Percentiles rank a stretch among this genome's conserved stretches.
Evolutionary conservation across 2,797 vertebrate species (phyloP).

Genomic region (Myotis findleyi): DNA sequence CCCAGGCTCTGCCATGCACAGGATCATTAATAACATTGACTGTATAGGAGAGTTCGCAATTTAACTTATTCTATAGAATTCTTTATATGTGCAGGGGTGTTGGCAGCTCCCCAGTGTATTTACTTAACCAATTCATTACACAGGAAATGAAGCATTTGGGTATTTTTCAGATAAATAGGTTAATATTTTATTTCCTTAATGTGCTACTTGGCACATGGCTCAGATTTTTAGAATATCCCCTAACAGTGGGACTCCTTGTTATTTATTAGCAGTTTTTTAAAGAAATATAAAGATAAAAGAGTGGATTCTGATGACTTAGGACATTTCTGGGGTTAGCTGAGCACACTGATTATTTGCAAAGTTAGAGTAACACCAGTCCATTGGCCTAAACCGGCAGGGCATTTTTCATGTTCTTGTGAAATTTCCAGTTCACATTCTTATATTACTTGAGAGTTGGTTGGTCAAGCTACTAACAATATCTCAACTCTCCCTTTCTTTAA

Average conservation of each 20-base stretch:
- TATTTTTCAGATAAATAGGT: constrained; percentile 1
- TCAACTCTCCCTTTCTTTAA: constrained; percentile 38
- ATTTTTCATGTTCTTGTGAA: background rate
- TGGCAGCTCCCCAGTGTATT: background rate
- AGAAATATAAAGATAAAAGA: background rate
- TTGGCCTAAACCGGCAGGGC: background rate
- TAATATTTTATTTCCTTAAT: constrained; percentile 17
- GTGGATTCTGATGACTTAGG: background rate
- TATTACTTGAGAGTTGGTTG: constrained; percentile 19
- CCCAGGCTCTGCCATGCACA: background rate
- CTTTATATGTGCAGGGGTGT: background rate
- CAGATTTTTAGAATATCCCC: background rate
- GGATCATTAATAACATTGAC: background rate
- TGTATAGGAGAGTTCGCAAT: background rate
- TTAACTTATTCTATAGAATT: constrained; percentile 2
- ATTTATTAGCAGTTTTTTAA: background rate
- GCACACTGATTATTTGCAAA: background rate
- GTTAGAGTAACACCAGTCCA: background rate
- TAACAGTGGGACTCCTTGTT: background rate
- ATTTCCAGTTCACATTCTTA: constrained; percentile 20
- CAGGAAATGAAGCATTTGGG: background rate
- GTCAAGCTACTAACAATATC: background rate
- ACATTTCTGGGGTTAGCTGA: background rate
- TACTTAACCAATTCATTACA: background rate
- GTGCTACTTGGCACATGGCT: background rate